These are phyloP conservation scores for Hydraecia micacea DNA, from an alignment of 2,888 invertebrate genomes.

Conservation along the genomic window DNA sequence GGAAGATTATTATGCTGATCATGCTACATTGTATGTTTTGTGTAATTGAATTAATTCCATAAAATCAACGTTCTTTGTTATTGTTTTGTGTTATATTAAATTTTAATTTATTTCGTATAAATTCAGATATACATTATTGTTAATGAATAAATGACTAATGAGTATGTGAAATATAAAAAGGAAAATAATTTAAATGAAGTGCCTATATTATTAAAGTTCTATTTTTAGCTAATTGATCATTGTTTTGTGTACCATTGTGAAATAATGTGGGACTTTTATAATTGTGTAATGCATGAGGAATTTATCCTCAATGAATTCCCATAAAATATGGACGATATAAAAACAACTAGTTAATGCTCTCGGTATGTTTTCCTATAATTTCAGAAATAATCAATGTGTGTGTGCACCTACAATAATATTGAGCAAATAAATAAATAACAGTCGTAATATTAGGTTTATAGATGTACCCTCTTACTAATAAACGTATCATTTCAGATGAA, in stretches of 20 bases:
- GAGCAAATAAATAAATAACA: no score
- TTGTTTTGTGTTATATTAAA: neutral
- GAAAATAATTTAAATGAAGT: neutral
- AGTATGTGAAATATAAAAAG: neutral
- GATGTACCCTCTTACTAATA: neutral
- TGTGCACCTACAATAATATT: neutral
- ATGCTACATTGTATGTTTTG: neutral
- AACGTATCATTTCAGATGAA: no score
- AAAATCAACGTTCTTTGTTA: neutral
- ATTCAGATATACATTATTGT: neutral
- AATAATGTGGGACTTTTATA: slow-evolving; percentile 11
- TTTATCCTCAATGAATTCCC: slow-evolving; percentile 52
- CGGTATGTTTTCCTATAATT: slow-evolving; percentile 23
- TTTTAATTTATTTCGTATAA: neutral
- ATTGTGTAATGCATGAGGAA: slow-evolving; percentile 29
- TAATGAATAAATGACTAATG: neutral
- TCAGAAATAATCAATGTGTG: neutral
- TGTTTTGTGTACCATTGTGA: neutral
- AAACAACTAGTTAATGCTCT: neutral
- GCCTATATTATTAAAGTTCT: neutral
- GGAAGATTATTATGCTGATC: no score
- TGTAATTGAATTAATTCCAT: neutral
- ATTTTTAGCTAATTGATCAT: neutral
- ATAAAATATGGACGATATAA: neutral
- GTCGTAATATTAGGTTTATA: no score